phyloP scores from a whole-genome alignment of 2,113 vertebrate genomes.

The Oncorhynchus tshawytscha region DNA sequence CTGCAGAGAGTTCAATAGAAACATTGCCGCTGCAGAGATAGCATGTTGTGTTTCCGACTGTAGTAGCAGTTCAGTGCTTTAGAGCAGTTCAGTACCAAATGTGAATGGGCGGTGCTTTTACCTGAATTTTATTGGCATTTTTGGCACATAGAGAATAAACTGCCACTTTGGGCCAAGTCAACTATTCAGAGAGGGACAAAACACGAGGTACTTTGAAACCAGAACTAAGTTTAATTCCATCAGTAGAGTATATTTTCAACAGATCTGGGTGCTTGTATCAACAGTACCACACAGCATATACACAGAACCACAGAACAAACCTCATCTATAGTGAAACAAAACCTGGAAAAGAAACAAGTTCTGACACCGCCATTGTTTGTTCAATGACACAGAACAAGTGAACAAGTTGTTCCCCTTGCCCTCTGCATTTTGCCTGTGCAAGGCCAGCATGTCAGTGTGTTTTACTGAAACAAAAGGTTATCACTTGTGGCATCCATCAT shows the following conservation, averaged over 20 bases:
- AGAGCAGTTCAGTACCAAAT: no score
- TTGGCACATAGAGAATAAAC: slow-evolving; percentile 66
- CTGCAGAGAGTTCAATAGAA: no score
- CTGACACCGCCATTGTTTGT: slow-evolving; percentile 55
- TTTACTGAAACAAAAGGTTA: slow-evolving; percentile 65
- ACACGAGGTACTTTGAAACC: slow-evolving; percentile 34
- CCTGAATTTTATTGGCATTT: slow-evolving; percentile 69
- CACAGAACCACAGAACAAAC: slow-evolving; percentile 23
- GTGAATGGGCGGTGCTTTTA: slow-evolving; percentile 65
- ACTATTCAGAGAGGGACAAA: slow-evolving; percentile 53
- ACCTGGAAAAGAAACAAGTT: slow-evolving; percentile 57
- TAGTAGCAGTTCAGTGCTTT: no score
- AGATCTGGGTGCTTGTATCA: no score
- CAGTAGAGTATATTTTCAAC: neutral
- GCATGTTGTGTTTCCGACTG: no score
- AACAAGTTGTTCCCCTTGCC: slow-evolving; percentile 69
- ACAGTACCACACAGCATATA: slow-evolving; percentile 5
- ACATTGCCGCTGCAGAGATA: no score
- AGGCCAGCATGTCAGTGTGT: no score
- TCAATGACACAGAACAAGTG: slow-evolving; percentile 62
- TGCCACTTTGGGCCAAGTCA: slow-evolving; percentile 52
- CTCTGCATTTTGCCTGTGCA: slow-evolving; percentile 50
- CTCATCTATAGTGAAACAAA: slow-evolving; percentile 32
- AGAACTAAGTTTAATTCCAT: slow-evolving; percentile 17
- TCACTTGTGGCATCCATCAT: slow-evolving; percentile 74